phyloP scores from a whole-genome alignment of 1,140 invertebrate genomes.

The Apis dorsata region DNA sequence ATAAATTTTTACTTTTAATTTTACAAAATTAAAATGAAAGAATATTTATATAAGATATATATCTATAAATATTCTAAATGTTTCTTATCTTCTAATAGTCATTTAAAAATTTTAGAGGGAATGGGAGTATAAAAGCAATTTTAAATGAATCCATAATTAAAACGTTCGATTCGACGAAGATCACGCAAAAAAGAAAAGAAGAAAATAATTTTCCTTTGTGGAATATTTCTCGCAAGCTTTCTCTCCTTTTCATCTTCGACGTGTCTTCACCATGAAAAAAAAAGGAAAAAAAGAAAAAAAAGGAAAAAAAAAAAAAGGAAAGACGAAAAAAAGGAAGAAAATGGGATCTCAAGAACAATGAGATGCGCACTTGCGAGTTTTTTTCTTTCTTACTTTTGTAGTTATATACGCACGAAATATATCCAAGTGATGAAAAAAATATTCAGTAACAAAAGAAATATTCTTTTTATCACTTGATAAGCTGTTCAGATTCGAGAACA shows the following conservation, averaged over 20 bases:
- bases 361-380: not conserved
- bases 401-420: not conserved
- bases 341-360: constrained; percentile 12
- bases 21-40: too few species aligned
- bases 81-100: too few species aligned
- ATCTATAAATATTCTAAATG: too few species aligned
- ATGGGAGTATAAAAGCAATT: not conserved
- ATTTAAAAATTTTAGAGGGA: too few species aligned
- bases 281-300: not conserved
- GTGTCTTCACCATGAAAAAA: not conserved
- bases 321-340: not conserved
- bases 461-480: not conserved
- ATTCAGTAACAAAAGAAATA: not conserved
- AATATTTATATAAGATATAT: too few species aligned
- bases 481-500: not conserved
- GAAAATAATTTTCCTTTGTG: not conserved
- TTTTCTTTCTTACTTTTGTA: too few species aligned
- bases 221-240: not conserved
- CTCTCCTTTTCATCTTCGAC: not conserved
- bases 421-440: not conserved
- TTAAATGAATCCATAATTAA: not conserved
- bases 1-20: too few species aligned
- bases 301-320: not conserved
- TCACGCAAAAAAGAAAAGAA: not conserved
- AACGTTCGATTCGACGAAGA: not conserved